phyloP scores from a whole-genome alignment of 2,888 invertebrate species.

The Argyra leucocephala region DNA sequence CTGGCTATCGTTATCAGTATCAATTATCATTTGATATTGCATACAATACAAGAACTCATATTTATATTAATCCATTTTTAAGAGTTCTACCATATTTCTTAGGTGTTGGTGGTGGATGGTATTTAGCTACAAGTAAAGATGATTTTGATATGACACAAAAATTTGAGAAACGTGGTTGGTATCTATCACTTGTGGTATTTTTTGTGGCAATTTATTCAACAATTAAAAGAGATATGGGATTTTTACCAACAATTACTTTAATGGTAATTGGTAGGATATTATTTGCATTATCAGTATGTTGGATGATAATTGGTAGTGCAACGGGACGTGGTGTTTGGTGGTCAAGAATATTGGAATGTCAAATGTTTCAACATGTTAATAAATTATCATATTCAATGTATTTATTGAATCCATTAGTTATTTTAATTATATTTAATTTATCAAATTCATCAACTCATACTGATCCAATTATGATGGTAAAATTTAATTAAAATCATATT shows the following conservation, averaged over 20 bases:
- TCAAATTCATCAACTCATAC: constrained; percentile 38
- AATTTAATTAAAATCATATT: constrained; percentile 15
- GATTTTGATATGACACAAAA: constrained; percentile 29
- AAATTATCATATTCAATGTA: constrained; percentile 52
- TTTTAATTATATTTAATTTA: constrained; percentile 44
- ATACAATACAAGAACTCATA: constrained; percentile 39
- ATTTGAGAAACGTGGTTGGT: constrained; percentile 36
- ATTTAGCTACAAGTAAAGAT: constrained; percentile 35
- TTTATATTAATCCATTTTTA: constrained; percentile 48
- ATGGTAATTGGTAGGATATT: constrained; percentile 46
- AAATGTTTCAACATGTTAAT: constrained; percentile 44
- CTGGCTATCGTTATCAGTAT: constrained; percentile 34
- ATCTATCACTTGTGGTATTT: constrained; percentile 34
- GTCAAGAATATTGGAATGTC: constrained; percentile 39
- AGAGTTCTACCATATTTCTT: constrained; percentile 46
- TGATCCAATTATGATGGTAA: constrained; percentile 42
- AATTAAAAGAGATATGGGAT: constrained; percentile 41
- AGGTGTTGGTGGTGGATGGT: constrained; percentile 45
- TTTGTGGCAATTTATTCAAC: constrained; percentile 40
- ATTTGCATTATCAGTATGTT: constrained; percentile 49
- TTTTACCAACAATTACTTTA: constrained; percentile 44
- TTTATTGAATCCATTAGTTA: constrained; percentile 50
- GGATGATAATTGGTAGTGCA: constrained; percentile 50
- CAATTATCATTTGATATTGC: constrained; percentile 40
- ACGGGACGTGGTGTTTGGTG: constrained; percentile 46